Evolutionary conservation across 2,113 vertebrate genomes (phyloP), one percentile per base, ranked within the genome.

Genomic region (Galbula dea): DNA sequence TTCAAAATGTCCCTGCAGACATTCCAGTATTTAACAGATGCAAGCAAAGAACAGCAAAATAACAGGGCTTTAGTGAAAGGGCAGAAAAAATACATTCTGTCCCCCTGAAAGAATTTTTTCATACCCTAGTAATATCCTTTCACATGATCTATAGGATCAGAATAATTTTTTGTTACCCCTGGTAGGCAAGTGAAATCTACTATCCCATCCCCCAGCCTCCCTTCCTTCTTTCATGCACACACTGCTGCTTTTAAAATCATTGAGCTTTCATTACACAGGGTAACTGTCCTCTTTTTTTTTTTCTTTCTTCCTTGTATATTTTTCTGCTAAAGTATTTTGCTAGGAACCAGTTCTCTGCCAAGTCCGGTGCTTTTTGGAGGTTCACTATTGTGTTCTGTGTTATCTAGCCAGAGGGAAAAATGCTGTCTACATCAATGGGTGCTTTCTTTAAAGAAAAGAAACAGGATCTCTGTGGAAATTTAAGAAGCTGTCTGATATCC

Each of bases 1-100:
- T 97, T 97, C 96, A 96, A 94, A 94, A 95, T 4, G 78, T 96
- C 96, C 91, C 97, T 95, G 69, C 93, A 97, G 97, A 96, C 95
- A 97, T 97, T 94, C 86, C 88, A 97, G 94, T 73, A 71, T 96
- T 97, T 97, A 97, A 96, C 94, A 96, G 96, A 97, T 93, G 96
- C 76, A 36, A 94, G 93, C 55, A 89, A 94, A 94, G 76, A 97
- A 85, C 86, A 91, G 75, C 62, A 95, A 93, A 96, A 96, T 88
- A 96, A 86, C 66, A 95, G 67, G 83, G 80, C 84, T 96, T 96
- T 81, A 84, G 67, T 90, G 80, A 78, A 96, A 95, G 82, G 71
- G 82, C 45, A 95, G 46, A 82, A 93, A 81, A 63, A 86, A 27
- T 45, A 45, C 43, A 61, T 81, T 89, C 61, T 89, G 26, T 66